Evolutionary conservation across 2,113 vertebrate genomes (phyloP).

Genomic region (Symphodus melops): DNA sequence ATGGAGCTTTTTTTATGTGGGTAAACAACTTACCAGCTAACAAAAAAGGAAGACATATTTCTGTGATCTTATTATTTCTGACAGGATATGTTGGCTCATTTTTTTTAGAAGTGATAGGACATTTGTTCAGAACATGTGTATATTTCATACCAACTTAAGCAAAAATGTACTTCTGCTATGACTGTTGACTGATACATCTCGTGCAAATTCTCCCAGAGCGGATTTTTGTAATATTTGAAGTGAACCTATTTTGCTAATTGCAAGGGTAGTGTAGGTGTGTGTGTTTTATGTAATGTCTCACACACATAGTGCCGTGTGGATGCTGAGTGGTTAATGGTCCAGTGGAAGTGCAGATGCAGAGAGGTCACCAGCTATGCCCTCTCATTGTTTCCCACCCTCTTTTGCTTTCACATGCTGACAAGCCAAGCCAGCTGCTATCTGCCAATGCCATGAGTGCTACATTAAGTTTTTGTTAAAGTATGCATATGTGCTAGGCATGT

Average conservation of each 20-base stretch:
- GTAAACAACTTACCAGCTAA: slow-evolving; percentile 21
- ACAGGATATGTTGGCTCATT: not conserved
- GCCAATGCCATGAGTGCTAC: slow-evolving; percentile 15
- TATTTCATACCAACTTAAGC: not conserved
- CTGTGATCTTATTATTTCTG: slow-evolving; percentile 35
- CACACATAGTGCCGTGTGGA: slow-evolving; percentile 29
- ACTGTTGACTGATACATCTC: not conserved
- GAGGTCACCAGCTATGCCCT: slow-evolving; percentile 55
- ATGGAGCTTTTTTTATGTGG: slow-evolving; percentile 23
- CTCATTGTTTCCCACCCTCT: slow-evolving; percentile 41
- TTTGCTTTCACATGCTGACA: slow-evolving; percentile 32
- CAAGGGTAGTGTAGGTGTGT: not conserved
- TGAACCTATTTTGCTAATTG: not conserved
- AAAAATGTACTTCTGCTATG: not conserved
- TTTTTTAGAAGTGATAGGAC: slow-evolving; percentile 11
- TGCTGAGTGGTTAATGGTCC: slow-evolving; percentile 51
- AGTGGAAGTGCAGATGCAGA: slow-evolving; percentile 46
- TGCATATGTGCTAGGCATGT: not conserved
- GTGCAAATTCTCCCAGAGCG: not conserved
- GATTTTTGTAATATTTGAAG: not conserved
- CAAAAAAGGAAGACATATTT: slow-evolving; percentile 2
- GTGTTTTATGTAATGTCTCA: slow-evolving; percentile 28
- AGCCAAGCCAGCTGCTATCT: slow-evolving; percentile 51
- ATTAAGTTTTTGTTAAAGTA: not conserved
- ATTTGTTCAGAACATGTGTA: not conserved